Conservation (phyloP, 2,797 vertebrate genomes). For the Parambassis ranga region DNA sequence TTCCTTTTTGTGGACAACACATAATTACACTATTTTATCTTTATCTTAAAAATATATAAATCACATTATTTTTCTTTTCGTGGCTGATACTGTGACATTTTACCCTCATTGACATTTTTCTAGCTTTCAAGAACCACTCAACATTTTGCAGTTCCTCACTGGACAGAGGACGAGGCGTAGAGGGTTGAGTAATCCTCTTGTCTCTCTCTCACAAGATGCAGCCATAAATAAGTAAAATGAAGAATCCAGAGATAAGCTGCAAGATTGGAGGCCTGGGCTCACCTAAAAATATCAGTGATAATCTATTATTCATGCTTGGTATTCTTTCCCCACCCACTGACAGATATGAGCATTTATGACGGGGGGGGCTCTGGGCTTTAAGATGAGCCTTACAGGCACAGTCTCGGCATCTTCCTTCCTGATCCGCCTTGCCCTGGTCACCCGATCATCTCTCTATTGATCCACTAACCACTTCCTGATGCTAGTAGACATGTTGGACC, state of each 20-base stretch:
- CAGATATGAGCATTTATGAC: slow-evolving; percentile 76
- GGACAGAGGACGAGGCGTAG: slow-evolving; percentile 44
- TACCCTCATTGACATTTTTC: slow-evolving; percentile 77
- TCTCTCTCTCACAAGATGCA: slow-evolving; percentile 65
- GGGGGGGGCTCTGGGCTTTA: slow-evolving; percentile 50
- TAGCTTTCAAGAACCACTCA: slow-evolving; percentile 71
- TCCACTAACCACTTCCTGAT: slow-evolving; percentile 75
- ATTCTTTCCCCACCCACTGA: slow-evolving; percentile 76
- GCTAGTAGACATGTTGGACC: slow-evolving; percentile 69
- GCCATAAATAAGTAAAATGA: slow-evolving; percentile 80
- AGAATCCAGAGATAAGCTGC: slow-evolving; percentile 73
- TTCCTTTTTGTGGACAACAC: slow-evolving; percentile 27
- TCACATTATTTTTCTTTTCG: neutral
- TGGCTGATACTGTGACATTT: slow-evolving; percentile 69
- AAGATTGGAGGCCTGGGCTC: slow-evolving; percentile 69
- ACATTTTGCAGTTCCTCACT: slow-evolving; percentile 56
- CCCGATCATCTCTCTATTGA: slow-evolving; percentile 76
- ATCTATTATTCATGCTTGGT: slow-evolving; percentile 83
- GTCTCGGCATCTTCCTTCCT: slow-evolving; percentile 51
- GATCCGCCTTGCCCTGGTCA: slow-evolving; percentile 59
- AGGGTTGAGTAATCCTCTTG: slow-evolving; percentile 63
- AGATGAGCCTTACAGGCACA: slow-evolving; percentile 49
- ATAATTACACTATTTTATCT: neutral
- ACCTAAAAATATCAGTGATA: slow-evolving; percentile 82
- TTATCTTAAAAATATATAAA: too few relatives aligned